phyloP scores from a whole-genome alignment of 1,140 invertebrate genomes.

The Oscheius sp. region DNA sequence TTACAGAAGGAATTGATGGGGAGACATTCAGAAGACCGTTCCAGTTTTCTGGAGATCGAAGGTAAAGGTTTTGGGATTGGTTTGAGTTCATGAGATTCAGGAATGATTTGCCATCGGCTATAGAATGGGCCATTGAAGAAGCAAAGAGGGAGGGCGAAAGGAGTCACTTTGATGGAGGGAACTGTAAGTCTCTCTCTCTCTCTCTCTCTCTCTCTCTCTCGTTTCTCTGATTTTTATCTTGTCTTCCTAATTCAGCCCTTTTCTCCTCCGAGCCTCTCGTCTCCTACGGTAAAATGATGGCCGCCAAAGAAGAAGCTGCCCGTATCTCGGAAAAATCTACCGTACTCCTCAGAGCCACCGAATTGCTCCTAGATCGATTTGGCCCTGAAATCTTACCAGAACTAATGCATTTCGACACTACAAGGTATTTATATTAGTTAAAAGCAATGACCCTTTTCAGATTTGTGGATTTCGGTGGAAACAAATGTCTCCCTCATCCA shows the following conservation, averaged over 20 bases:
- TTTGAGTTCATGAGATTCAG: too few relatives aligned
- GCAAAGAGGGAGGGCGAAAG: background rate
- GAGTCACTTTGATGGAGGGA: too few relatives aligned
- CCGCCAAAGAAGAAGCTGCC: constrained; percentile 50
- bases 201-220: background rate
- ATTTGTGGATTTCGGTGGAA: background rate
- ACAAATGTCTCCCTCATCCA: too few relatives aligned
- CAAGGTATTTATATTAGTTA: background rate
- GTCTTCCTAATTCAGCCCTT: background rate
- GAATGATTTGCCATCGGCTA: too few relatives aligned
- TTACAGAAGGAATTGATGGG: background rate
- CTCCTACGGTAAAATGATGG: constrained; percentile 52
- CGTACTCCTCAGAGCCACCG: constrained; percentile 45
- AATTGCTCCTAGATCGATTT: background rate
- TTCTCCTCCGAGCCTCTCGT: background rate
- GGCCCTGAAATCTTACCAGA: constrained; percentile 36
- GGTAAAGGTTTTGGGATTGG: too few relatives aligned
- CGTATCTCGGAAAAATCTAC: constrained; percentile 50
- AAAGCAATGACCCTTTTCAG: background rate
- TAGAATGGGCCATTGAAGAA: background rate
- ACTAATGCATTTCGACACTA: constrained; percentile 32
- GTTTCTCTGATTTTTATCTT: background rate
- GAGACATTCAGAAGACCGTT: background rate
- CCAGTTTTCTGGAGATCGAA: background rate
- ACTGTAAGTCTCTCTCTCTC: too few relatives aligned